Percentiles rank a stretch among this genome's conserved stretches.
These are phyloP conservation scores for Oreochromis spilurus DNA, from an alignment of 2,113 vertebrate genomes.

Conservation along the genomic window DNA sequence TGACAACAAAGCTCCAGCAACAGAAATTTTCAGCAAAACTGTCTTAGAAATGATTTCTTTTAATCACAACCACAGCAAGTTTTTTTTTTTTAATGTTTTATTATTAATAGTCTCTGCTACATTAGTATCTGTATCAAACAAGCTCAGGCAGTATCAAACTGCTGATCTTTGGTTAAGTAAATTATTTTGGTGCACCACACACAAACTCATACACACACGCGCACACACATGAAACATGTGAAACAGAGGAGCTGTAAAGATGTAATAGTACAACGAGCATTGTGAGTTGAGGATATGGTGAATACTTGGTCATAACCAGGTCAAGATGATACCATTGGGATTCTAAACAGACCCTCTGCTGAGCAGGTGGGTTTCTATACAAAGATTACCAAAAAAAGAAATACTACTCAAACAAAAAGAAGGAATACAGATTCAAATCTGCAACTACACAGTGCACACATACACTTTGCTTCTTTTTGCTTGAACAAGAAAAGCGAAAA, in stretches of 20 bases:
- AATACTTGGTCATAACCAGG: not conserved
- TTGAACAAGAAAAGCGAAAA: not conserved
- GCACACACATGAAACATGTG: not conserved
- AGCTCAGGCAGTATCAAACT: conserved; percentile 67
- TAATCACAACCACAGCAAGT: not conserved
- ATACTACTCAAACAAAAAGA: not conserved
- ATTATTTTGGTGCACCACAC: not conserved
- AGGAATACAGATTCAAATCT: not conserved
- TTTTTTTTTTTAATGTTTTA: conserved; percentile 37
- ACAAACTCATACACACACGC: not conserved
- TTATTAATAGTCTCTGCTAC: conserved; percentile 37
- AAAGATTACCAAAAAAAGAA: not conserved
- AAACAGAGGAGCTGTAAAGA: not conserved
- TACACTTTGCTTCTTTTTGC: not conserved
- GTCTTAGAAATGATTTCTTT: not conserved
- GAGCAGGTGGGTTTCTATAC: not conserved
- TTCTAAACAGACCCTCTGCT: not conserved
- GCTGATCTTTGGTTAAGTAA: conserved; percentile 3
- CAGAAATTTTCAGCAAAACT: not conserved
- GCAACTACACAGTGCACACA: conserved; percentile 11
- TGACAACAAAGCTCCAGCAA: conserved; percentile 3
- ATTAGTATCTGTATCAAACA: conserved; percentile 23
- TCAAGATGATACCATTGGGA: not conserved
- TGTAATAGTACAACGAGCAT: not conserved
- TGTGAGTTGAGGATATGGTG: not conserved